Percentiles rank a stretch among this genome's conserved stretches.
Evolutionary conservation across 1,140 invertebrate species (phyloP).

Genomic region (Pogonus chalceus): DNA sequence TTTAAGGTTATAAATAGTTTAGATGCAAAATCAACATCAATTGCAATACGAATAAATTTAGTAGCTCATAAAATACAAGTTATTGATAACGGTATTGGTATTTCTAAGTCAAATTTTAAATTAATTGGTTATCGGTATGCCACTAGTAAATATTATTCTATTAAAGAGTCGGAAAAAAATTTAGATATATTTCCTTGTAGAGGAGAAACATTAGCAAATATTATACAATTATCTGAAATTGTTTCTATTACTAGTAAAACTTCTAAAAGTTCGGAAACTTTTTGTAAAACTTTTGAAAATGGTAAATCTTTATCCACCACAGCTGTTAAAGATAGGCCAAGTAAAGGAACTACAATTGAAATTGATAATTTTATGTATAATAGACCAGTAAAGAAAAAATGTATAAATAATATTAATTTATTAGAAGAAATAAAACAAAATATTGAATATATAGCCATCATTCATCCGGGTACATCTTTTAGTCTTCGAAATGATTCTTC

Average conservation of each 20-base stretch:
- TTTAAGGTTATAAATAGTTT: slow-evolving; percentile 51
- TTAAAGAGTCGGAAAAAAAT: slow-evolving; percentile 39
- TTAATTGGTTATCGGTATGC: slow-evolving; percentile 46
- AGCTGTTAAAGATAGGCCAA: slow-evolving; percentile 35
- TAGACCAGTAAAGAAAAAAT: slow-evolving; percentile 47
- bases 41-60: slow-evolving; percentile 50
- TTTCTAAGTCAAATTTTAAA: slow-evolving; percentile 40
- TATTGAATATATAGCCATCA: slow-evolving; percentile 47
- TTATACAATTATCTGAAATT: slow-evolving; percentile 42
- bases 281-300: slow-evolving; percentile 30
- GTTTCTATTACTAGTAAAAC: slow-evolving; percentile 46
- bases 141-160: slow-evolving; percentile 49
- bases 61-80: slow-evolving; percentile 49
- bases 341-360: slow-evolving; percentile 53
- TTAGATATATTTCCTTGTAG: slow-evolving; percentile 47
- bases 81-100: slow-evolving; percentile 55
- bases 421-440: slow-evolving; percentile 43
- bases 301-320: slow-evolving; percentile 26
- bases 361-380: slow-evolving; percentile 51
- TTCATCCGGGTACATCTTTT: slow-evolving; percentile 46
- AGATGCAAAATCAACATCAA: slow-evolving; percentile 49
- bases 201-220: slow-evolving; percentile 54
- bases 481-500: slow-evolving; percentile 49
- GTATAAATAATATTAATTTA: slow-evolving; percentile 41
- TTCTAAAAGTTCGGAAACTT: slow-evolving; percentile 35